A percentile compares a stretch with the other conserved stretches of the same genome.
These are phyloP conservation scores for Petrocephalus schoutedeni DNA, from an alignment of 2,797 vertebrate species.

Conservation along the genomic window DNA sequence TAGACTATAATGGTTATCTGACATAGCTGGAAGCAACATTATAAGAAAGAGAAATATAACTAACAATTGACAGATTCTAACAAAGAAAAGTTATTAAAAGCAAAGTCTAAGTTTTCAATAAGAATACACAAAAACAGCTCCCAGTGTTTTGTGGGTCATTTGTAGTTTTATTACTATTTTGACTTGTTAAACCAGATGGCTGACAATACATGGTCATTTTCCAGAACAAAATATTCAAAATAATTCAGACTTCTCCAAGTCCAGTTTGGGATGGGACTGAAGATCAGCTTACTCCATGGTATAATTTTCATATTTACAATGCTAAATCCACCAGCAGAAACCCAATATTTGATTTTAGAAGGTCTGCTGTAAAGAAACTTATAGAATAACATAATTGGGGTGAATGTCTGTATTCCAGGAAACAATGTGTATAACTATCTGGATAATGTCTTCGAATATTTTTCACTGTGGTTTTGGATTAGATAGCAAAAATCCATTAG, in stretches of 20 bases:
- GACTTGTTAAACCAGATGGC: constrained; percentile 41
- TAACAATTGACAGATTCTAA: not conserved
- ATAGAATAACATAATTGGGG: not conserved
- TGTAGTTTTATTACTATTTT: constrained; percentile 65
- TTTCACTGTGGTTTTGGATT: constrained; percentile 58
- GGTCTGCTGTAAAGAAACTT: not conserved
- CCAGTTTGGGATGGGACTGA: constrained; percentile 54
- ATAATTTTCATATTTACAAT: constrained; percentile 14
- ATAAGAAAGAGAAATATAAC: not conserved
- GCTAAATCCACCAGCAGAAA: constrained; percentile 15
- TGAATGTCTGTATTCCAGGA: not conserved
- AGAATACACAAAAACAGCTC: constrained; percentile 24
- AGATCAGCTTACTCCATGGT: constrained; percentile 47
- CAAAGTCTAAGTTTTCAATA: not conserved
- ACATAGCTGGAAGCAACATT: not conserved
- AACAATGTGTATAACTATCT: not conserved
- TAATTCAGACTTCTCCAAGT: constrained; percentile 45
- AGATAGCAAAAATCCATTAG: constrained; percentile 47
- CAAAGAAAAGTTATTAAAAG: not conserved
- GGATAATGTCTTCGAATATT: constrained; percentile 12
- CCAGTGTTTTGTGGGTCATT: constrained; percentile 59
- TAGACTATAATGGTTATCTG: not conserved
- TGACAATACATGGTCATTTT: constrained; percentile 56
- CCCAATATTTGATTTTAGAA: not conserved
- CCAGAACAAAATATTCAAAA: constrained; percentile 54